phyloP scores from a whole-genome alignment of 2,797 vertebrate genomes.

The Glossophaga mutica region DNA sequence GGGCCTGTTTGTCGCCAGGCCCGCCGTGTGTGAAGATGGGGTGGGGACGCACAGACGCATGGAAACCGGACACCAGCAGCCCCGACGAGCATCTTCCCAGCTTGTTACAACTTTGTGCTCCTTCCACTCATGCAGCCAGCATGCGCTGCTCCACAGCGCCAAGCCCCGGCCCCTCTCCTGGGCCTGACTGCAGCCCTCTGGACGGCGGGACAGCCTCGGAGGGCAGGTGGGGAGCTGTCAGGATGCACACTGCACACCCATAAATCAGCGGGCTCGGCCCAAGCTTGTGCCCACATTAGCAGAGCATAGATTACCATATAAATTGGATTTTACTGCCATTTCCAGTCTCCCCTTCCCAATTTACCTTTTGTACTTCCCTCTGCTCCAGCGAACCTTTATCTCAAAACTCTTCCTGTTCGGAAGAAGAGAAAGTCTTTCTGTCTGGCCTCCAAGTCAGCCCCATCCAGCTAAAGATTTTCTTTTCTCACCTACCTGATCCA shows the following conservation, averaged over 20 bases:
- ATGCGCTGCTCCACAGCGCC: neutral
- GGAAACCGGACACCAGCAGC: neutral
- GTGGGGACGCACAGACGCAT: rapidly evolving
- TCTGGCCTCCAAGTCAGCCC: neutral
- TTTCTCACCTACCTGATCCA: neutral
- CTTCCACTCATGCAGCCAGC: neutral
- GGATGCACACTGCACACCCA: rapidly evolving
- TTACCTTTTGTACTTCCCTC: neutral
- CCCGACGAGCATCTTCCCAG: neutral
- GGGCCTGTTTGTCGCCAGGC: rapidly evolving
- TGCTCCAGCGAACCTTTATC: neutral
- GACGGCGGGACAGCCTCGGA: neutral
- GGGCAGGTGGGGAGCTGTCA: neutral
- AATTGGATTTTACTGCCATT: neutral
- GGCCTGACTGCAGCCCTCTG: rapidly evolving
- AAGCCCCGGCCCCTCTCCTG: neutral
- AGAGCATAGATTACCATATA: neutral
- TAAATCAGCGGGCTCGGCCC: neutral
- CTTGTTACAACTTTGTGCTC: neutral
- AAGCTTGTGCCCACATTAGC: neutral
- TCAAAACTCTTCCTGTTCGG: neutral
- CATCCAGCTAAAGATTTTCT: neutral
- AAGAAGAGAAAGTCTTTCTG: neutral
- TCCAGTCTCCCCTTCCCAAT: neutral
- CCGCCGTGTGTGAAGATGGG: rapidly evolving